Evolutionary conservation across 2,888 invertebrate species (phyloP).

Genomic region (Quadriops clusia): DNA sequence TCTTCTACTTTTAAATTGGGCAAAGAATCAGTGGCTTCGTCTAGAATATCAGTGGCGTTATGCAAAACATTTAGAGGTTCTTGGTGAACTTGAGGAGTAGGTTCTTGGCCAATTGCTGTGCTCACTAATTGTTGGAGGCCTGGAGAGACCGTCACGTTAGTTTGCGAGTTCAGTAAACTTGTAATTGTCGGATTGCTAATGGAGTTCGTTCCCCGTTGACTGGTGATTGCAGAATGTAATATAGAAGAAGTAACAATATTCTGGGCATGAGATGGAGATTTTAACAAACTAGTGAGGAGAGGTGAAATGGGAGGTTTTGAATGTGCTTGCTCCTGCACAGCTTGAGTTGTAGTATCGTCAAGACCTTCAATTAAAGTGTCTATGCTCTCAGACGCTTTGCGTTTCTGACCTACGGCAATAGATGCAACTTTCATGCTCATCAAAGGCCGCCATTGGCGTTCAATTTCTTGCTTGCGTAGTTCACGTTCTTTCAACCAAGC

Average conservation of each 20-base stretch:
- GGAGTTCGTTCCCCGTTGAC: slow-evolving; percentile 29
- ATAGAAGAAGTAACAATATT: slow-evolving; percentile 35
- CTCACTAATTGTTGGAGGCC: slow-evolving; percentile 42
- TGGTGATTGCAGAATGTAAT: slow-evolving; percentile 34
- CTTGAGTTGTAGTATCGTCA: slow-evolving; percentile 19
- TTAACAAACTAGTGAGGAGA: slow-evolving; percentile 68
- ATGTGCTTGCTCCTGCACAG: slow-evolving; percentile 19
- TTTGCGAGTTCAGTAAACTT: slow-evolving; percentile 38
- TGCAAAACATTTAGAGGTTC: no score
- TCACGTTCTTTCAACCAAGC: slow-evolving; percentile 57
- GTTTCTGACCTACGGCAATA: slow-evolving; percentile 27
- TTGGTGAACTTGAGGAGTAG: slow-evolving; percentile 15
- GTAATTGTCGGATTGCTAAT: slow-evolving; percentile 46
- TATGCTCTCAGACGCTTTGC: slow-evolving; percentile 31
- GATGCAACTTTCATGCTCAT: slow-evolving; percentile 16
- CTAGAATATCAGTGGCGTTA: slow-evolving; percentile 19
- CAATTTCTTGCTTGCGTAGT: slow-evolving; percentile 48
- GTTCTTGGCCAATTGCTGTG: slow-evolving; percentile 34
- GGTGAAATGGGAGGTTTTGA: slow-evolving; percentile 52
- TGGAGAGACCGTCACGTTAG: slow-evolving; percentile 31
- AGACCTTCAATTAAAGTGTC: slow-evolving; percentile 26
- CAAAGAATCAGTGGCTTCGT: slow-evolving; percentile 26
- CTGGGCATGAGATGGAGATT: slow-evolving; percentile 49
- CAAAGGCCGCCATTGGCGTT: slow-evolving; percentile 47
- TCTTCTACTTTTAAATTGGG: slow-evolving; percentile 35